Evolutionary conservation across 2,888 invertebrate species (phyloP).

Genomic region (Xestoiulus laeticollis): DNA sequence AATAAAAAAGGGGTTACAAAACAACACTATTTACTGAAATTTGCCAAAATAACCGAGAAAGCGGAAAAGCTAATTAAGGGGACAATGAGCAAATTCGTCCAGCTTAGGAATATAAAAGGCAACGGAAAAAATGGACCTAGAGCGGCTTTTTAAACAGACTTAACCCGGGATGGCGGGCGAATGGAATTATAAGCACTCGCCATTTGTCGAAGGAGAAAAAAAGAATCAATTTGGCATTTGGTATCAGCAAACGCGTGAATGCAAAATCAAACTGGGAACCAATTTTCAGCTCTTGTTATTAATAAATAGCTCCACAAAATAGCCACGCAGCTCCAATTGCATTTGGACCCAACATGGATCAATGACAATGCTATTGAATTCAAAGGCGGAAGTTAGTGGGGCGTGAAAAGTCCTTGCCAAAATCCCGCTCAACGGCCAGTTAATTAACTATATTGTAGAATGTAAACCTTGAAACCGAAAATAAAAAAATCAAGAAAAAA

Average conservation of each 20-base stretch:
- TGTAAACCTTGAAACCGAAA: neutral
- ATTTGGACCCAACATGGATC: conserved; percentile 35
- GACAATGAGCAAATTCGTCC: neutral
- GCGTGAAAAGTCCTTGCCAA: conserved; percentile 14
- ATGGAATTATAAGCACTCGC: neutral
- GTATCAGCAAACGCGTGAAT: neutral
- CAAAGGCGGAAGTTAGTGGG: neutral
- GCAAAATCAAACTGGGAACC: neutral
- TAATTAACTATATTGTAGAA: neutral
- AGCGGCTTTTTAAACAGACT: neutral
- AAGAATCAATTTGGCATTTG: conserved; percentile 2
- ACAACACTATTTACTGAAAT: neutral
- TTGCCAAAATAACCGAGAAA: neutral
- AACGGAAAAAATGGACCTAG: neutral
- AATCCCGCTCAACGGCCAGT: neutral
- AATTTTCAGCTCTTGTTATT: neutral
- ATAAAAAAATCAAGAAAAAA: neutral
- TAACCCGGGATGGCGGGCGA: neutral
- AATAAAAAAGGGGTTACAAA: neutral
- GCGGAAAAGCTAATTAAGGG: neutral
- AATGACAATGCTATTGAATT: neutral
- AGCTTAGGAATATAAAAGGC: conserved; percentile 27
- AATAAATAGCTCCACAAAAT: conserved; percentile 29
- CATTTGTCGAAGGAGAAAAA: neutral
- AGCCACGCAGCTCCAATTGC: neutral